Base-by-base conservation (phyloP, 2,113 vertebrate species). In the Platysternon megacephalum region DNA sequence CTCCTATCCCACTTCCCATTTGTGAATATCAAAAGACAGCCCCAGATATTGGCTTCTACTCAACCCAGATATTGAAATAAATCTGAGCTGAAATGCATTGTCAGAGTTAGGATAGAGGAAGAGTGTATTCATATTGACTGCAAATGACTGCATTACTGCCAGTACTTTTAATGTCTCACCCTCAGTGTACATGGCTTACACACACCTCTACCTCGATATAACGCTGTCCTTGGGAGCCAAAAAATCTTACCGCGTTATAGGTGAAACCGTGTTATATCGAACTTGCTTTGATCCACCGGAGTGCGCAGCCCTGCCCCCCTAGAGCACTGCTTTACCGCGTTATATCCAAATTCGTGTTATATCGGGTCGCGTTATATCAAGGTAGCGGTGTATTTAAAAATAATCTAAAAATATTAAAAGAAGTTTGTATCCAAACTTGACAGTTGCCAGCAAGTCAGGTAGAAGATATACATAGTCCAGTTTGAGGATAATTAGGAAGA, bases 401-500 rank as follows among this genome's bases (percentile, higher is more conserved):
- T 78, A 78, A 78, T 46, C 5, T 44, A 46, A 26, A 78, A 78
- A 28, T 46, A 46, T 78, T 46, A 78, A 29, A 14, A 4, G 74
- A 93, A 80, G 46, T 89, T 90, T 56, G 52, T 82, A 85, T 61
- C 32, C 61, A 85, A 65, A 46, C 52, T 96, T 92, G 53, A 90
- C 88, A 94, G 80, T n/a, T 95, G 74, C 90, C 76, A 52, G 5
- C 39, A 79, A 93, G 46, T 39, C 68, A 93, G 80, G 42, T 68
- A 89, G 48, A 87, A 87, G 39, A 92, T 46, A 95, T 94, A 90
- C 55, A 80, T 3, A n/a, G 22, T 9, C 78, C 13, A 44, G 6
- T 85, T 83, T 81, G 87, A 85, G n/a, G 61, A 85, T 79, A 87
- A 1, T 56, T 90, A 94, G 85, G 94, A 96, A 95, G 82, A 85